Conservation (phyloP, 1,140 invertebrate genomes). For the Heterodera schachtii region DNA sequence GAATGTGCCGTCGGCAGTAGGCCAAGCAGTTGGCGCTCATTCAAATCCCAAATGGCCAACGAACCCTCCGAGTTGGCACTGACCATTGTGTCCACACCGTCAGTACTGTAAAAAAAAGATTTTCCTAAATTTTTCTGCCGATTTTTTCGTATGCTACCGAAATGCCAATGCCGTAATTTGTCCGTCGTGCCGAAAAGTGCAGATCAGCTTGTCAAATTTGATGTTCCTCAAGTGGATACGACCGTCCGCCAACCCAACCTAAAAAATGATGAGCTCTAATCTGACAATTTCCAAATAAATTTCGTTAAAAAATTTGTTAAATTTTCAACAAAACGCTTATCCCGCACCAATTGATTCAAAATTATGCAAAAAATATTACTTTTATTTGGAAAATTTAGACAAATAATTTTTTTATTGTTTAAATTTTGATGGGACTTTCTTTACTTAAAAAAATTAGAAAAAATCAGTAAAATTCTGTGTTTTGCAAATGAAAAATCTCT, state of each 20-base stretch:
- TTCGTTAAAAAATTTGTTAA: neutral
- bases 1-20: slow-evolving; percentile 40
- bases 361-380: no score
- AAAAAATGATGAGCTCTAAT: no score
- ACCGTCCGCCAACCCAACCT: slow-evolving; percentile 46
- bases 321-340: neutral
- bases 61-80: slow-evolving; percentile 46
- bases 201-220: slow-evolving; percentile 38
- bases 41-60: slow-evolving; percentile 52
- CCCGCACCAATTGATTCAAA: no score
- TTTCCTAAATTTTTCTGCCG: slow-evolving; percentile 11
- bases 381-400: no score
- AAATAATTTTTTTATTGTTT: no score
- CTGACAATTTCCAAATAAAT: no score
- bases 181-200: slow-evolving; percentile 45
- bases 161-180: slow-evolving; percentile 45
- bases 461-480: no score
- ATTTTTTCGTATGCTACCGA: slow-evolving; percentile 28
- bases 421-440: no score
- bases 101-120: slow-evolving; percentile 41
- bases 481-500: no score
- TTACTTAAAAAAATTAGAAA: no score
- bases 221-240: slow-evolving; percentile 47
- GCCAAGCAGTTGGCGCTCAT: slow-evolving; percentile 47
- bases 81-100: slow-evolving; percentile 45